Evolutionary conservation across 64 coral and sea anemone genomes (phyloP).

Genomic region (Cladopsammia gracilis): DNA sequence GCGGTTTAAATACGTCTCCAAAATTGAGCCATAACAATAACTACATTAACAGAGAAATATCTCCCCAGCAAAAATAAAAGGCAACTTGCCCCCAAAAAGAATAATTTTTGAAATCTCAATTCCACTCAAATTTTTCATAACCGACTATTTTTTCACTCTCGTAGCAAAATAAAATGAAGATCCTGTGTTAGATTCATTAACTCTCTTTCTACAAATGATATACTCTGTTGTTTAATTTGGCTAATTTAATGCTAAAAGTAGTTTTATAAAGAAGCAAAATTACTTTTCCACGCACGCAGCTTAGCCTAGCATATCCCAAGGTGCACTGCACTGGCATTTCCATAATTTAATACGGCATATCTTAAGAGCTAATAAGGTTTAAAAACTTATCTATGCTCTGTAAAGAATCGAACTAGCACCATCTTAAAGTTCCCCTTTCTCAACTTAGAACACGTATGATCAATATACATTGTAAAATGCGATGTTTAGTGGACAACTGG

Average conservation of each 20-base stretch:
- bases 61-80: background rate
- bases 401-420: background rate
- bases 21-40: background rate
- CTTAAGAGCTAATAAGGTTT: background rate
- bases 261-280: conserved; percentile 4
- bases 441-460: background rate
- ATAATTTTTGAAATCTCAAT: background rate
- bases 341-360: background rate
- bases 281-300: background rate
- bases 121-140: background rate
- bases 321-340: background rate
- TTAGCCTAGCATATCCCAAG: background rate
- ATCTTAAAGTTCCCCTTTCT: conserved; percentile 28
- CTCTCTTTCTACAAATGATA: conserved; percentile 51
- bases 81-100: background rate
- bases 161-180: conserved; percentile 30
- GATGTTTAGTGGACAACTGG: too few relatives aligned
- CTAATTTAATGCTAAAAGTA: background rate
- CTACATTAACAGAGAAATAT: background rate
- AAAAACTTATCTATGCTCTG: background rate
- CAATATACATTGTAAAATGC: background rate
- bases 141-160: background rate
- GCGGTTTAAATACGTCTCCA: conserved; percentile 1
- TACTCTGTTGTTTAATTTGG: background rate
- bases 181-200: background rate